phyloP scores from a whole-genome alignment of 2,113 vertebrate genomes.

The Tenebrosternarchus preto region DNA sequence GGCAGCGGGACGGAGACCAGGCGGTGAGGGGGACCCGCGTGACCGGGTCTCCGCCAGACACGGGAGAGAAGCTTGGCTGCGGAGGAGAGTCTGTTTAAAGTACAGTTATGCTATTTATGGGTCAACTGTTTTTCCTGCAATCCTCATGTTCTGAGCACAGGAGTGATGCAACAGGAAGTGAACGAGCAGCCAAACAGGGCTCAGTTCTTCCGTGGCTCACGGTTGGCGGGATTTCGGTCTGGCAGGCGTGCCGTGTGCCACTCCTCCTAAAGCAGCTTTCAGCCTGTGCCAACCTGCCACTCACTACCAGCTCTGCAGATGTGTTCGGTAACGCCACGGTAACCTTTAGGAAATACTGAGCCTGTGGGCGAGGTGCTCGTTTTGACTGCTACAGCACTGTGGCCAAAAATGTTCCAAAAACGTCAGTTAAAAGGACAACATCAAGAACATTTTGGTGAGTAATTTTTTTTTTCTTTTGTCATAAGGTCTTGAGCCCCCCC shows the following conservation, averaged over 20 bases:
- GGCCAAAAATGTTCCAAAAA: not conserved
- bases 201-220: slow-evolving; percentile 60
- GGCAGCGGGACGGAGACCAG: slow-evolving; percentile 22
- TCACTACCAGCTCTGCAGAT: slow-evolving; percentile 42
- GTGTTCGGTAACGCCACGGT: slow-evolving; percentile 2
- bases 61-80: slow-evolving; percentile 38
- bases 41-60: slow-evolving; percentile 7
- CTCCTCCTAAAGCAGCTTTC: slow-evolving; percentile 32
- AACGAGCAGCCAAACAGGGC: slow-evolving; percentile 64
- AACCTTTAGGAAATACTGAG: slow-evolving; percentile 35
- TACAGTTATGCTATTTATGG: slow-evolving; percentile 63
- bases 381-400: not conserved
- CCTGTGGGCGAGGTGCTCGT: not conserved
- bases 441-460: not conserved
- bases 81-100: slow-evolving; percentile 53
- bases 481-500: too few species aligned
- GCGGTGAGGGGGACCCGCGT: slow-evolving; percentile 37
- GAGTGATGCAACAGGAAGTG: slow-evolving; percentile 63
- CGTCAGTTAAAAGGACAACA: not conserved
- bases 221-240: slow-evolving; percentile 54
- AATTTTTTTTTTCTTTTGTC: too few species aligned
- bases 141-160: slow-evolving; percentile 54
- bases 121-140: slow-evolving; percentile 55
- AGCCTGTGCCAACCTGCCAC: slow-evolving; percentile 23
- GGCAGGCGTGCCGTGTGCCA: slow-evolving; percentile 13